Evolutionary conservation across 1,140 invertebrate genomes (phyloP).

Genomic region (Dolichoris vasculosae): DNA sequence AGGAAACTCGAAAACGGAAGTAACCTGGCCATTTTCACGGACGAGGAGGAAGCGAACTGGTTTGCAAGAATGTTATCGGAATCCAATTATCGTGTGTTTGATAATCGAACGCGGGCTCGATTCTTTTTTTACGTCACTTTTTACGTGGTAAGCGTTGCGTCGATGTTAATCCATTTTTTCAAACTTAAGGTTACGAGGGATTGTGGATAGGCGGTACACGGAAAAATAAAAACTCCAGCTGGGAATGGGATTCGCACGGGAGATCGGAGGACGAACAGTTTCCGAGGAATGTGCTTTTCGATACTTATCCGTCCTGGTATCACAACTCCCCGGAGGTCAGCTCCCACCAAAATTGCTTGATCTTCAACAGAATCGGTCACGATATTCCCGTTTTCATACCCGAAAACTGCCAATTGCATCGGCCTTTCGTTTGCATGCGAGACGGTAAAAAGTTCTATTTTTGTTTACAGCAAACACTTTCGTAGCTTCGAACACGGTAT

Average conservation of each 20-base stretch:
- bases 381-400: constrained; percentile 50
- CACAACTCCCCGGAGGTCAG: background rate
- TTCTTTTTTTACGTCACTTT: background rate
- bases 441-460: constrained; percentile 17
- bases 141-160: background rate
- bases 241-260: constrained; percentile 47
- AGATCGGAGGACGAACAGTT: constrained; percentile 7
- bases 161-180: background rate
- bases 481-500: too few relatives aligned
- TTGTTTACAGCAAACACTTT: background rate
- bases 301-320: constrained; percentile 48
- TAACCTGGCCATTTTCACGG: constrained; percentile 42
- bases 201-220: constrained; percentile 55
- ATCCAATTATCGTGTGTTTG: constrained; percentile 54
- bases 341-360: constrained; percentile 52
- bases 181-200: constrained; percentile 54
- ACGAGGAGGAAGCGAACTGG: constrained; percentile 49
- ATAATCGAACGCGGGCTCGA: background rate
- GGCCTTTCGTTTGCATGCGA: constrained; percentile 53
- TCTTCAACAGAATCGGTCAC: constrained; percentile 53
- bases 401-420: constrained; percentile 46
- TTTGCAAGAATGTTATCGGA: constrained; percentile 54
- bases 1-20: background rate
- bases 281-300: constrained; percentile 21
- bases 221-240: constrained; percentile 31